Percentiles rank a stretch among this genome's conserved stretches.
Conservation (phyloP, 2,113 vertebrate species). For the Hippotragus niger region DNA sequence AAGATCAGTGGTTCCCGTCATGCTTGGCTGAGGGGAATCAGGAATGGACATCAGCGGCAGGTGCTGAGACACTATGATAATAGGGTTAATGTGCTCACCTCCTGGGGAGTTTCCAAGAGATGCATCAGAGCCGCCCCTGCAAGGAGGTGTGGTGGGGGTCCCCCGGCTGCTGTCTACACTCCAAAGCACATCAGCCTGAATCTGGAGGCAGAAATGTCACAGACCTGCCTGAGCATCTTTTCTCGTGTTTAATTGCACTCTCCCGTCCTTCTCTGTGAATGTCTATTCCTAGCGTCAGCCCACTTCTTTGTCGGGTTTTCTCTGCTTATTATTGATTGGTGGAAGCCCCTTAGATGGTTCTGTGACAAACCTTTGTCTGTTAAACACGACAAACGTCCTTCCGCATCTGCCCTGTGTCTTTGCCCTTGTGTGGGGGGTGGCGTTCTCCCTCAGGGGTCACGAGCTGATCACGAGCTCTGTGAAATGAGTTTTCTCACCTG, state of each 20-base stretch:
- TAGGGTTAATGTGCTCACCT: not conserved
- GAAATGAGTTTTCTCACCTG: not conserved
- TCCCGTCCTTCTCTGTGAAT: not conserved
- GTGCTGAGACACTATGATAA: slow-evolving; percentile 25
- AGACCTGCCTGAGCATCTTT: no score
- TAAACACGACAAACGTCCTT: not conserved
- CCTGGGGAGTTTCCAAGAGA: not conserved
- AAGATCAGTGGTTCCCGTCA: not conserved
- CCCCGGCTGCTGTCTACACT: not conserved
- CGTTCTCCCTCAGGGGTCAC: rapidly evolving
- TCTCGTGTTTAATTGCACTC: not conserved
- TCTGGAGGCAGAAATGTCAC: not conserved
- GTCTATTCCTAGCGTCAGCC: rapidly evolving
- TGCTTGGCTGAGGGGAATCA: slow-evolving; percentile 32
- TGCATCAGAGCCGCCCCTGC: not conserved
- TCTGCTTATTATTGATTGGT: rapidly evolving
- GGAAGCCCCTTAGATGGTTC: no score
- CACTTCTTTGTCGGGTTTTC: rapidly evolving
- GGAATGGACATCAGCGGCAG: not conserved
- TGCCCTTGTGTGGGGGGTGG: no score
- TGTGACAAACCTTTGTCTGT: not conserved
- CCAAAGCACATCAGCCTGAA: rapidly evolving
- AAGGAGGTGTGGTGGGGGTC: not conserved
- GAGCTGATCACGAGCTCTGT: not conserved
- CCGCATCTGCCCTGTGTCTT: not conserved